Evolutionary conservation across 92 coral and sea anemone species (phyloP), one percentile per base, ranked within the genome.

Genomic region (Epizoanthus illoricatus): DNA sequence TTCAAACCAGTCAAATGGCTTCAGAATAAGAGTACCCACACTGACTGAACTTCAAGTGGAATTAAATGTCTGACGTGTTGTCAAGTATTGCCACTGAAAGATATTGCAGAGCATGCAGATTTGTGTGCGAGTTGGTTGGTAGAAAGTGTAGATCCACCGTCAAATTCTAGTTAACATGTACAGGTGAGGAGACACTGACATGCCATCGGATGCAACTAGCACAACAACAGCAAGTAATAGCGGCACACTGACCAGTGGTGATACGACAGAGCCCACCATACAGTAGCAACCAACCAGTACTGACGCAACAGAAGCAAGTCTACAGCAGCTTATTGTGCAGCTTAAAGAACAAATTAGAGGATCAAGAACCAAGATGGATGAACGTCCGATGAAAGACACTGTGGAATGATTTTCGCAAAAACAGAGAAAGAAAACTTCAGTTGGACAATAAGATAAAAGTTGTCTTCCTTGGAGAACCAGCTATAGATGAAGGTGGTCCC

Each of bases 1-100:
- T 18, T 64, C 68, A 21, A 21, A 64, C 68, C 24, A 61, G 66
- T 61, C 66, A 11, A 61, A 61, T 61, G 66, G 66, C 66, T 61
- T 19, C 23, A n/a, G 1, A 28, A 28, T 28, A 1, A 28, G 33
- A 28, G 33, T 28, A 28, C 33, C 33, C 33, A 28, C 33, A 28
- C 33, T 1, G 33, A 28, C 33, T 1, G 33, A 0, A 28, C 33
- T 1, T 28, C 33, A 28, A 28, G 33, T 28, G 33, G 33, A 28
- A 28, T 28, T 28, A 1, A 28, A 28, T 28, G 33, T 28, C 33
- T 1, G 1, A 28, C 33, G 33, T 28, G 33, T 28, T 0, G 33
- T 28, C 33, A 28, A 1, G 33, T 28, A 28, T 28, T 28, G 0
- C 33, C 33, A 28, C 33, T 28, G 33, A 28, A 28, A 28, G 1